phyloP scores from a whole-genome alignment of 1,140 invertebrate species.

The Pectinophora gossypiella region DNA sequence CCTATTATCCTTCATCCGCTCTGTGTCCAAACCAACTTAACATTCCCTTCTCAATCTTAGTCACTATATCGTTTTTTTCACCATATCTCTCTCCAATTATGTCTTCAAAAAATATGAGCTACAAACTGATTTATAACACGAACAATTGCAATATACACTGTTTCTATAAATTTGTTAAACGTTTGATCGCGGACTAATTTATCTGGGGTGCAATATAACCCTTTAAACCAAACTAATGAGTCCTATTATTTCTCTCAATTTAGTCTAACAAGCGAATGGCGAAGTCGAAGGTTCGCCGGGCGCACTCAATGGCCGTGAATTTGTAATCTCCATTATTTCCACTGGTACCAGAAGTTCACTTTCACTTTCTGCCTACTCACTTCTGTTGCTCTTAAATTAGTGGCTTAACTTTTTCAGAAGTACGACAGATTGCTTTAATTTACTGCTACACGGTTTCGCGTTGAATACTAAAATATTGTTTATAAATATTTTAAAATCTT shows the following conservation, averaged over 20 bases:
- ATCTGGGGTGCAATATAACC: conserved; percentile 35
- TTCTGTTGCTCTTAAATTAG: conserved; percentile 34
- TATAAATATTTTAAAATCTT: too few relatives aligned
- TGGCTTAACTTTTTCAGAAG: background rate
- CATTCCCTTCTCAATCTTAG: too few relatives aligned
- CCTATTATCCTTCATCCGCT: too few relatives aligned
- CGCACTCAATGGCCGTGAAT: conserved; percentile 68
- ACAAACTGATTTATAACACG: too few relatives aligned
- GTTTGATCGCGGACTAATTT: conserved; percentile 39
- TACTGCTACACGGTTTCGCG: too few relatives aligned
- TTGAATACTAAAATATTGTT: too few relatives aligned
- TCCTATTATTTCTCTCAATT: conserved; percentile 73
- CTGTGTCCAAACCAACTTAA: too few relatives aligned
- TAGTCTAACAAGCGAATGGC: conserved; percentile 65
- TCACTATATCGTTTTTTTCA: too few relatives aligned
- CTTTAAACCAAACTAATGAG: conserved; percentile 68
- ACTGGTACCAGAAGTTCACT: conserved; percentile 56
- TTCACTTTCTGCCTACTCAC: conserved; percentile 32
- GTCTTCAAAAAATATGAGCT: too few relatives aligned
- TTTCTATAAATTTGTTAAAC: conserved; percentile 27
- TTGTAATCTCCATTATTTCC: conserved; percentile 72
- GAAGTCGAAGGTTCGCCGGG: conserved; percentile 62
- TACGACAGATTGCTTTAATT: background rate
- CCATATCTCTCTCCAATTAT: too few relatives aligned
- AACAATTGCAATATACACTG: too few relatives aligned